Evolutionary conservation across 2,113 vertebrate species (phyloP), one percentile per base, ranked within the genome.

Genomic region (Xyliphius kryptos): DNA sequence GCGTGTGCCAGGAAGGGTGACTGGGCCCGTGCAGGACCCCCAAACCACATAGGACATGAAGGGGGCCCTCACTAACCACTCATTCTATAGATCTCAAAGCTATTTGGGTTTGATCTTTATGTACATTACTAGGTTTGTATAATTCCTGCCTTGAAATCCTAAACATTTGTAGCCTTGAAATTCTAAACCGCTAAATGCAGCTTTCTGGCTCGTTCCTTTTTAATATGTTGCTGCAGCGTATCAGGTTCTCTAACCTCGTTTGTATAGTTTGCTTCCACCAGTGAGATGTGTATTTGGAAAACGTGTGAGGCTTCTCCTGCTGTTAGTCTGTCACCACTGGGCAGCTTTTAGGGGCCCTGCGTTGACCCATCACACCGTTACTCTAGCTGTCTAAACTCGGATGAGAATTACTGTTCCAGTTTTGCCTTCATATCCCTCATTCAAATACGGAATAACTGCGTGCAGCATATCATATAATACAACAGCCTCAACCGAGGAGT

Each of bases 111-210:
- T 84, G 82, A 85, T 85, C 82, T 84, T 78, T 79, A 77, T 82
- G 81, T 81, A 84, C 73, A 85, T 77, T 77, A 58, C 72, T 62
- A 80, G 61, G 72, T 80, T 72, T 74, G 79, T 79, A 71, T 73
- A 79, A 81, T 82, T 82, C 75, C 77, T 75, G 74, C 70, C 70
- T 73, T 68, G 64, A 76, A 73, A 70, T 73, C 51, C 64, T 54
- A 76, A 73, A 80, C 77, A 74, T 78, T 78, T 81, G 79, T 80
- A 81, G 80, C 81, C 81, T 84, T 82, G 81, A 85, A 82, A 82
- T 84, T 67, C 61, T 71, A 82, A 80, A 82, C 81, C 75, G 59
- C 81, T 80, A 83, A 86, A 76, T 78, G 67, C 72, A 75, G 72
- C 66, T 63, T 52, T 61, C 70, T 52, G 14, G 67, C 66, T 69